Base-by-base conservation (phyloP, 2,797 vertebrate genomes). In the Bucorvus abyssinicus region DNA sequence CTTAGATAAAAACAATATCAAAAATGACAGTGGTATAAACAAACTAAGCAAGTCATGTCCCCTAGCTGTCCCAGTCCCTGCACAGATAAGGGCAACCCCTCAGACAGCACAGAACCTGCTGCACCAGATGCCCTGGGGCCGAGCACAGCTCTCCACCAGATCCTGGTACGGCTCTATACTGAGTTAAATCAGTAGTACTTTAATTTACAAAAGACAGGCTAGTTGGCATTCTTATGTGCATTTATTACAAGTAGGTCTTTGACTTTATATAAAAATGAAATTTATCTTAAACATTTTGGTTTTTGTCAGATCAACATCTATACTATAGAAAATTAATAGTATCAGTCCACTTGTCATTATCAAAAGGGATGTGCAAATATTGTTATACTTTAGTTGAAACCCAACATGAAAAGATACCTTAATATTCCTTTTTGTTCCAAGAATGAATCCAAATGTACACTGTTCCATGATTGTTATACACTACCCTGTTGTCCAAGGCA, bases 281-380 rank as follows among this genome's bases (percentile, higher is more conserved):
- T 44, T 73, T 49, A 60, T 92, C 74, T 89, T 94, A 75, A 92
- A 95, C 83, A 87, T 96, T 96, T 97, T 96, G 95, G 89, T 55
- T 92, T 95, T 91, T 95, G 32, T 92, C 81, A 83, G 84, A 63
- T 83, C 75, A 84, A 73, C 63, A 84, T 34, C 64, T 89, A 26
- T 16, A 29, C 81, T 91, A 59, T 96, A 96, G 93, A 96, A 97
- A 96, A 95, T 8, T 4, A 84, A 75, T 34, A 50, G 30, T 65
- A 83, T 92, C 95, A 85, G 71, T 93, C 87, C 69, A 74, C 77
- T 87, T 74, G 70, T 92, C 77, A 67, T 92, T 95, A 96, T 95
- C 94, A 95, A 94, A 97, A 96, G 82, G 93, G 91, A 81, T 96
- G 96, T 96, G 94, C 94, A 97, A 96, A 97, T 93, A 85, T 47